Base-by-base conservation (phyloP, 2,888 invertebrate species). In the Phaedon cochleariae region DNA sequence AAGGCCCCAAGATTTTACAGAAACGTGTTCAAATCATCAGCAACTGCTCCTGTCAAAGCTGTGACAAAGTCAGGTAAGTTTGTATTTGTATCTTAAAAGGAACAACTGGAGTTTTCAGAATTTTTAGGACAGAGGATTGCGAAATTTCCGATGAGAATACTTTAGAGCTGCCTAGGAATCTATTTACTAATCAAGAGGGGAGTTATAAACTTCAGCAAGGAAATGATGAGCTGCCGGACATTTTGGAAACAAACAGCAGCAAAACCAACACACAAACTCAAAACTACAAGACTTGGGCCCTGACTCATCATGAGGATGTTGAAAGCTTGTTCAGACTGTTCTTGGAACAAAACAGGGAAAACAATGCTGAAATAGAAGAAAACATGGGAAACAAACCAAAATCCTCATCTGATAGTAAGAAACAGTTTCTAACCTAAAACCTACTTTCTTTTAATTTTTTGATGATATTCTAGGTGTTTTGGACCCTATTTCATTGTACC, bases 21-120 rank as follows among this genome's bases (percentile, higher is more conserved):
- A 89, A 89, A 79, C 84, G 86, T 20, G 89, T 90, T 0, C 88
- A 90, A 78, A 86, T 90, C 60, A 90, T 90, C 62, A 86, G 86
- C 15, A 89, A 90, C 73, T 90, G 90, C 74, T 87, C 88, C 15
- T 90, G 90, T 77, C 86, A 86, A 64, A 86, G 88, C 0, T 90
- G 90, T 73, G 85, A 85, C 68, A 86, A 86, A 62, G 83, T 62
- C 9, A 54, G 41, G 41, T 41, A 2, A 15, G 26, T 5, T 5
- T 26, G 7, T 3, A 26, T 3, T 26, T 3, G 26, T 26, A 7
- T 7, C 7, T 5, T 26, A 26, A 26, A 26, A 3, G n/a, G n/a
- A n/a, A n/a, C n/a, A n/a, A n/a, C n/a, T n/a, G n/a, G 26, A 26
- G 26, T 7, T 26, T 26, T 26, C 7, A 26, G 26, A 26, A 22